Evolutionary conservation across 2,888 invertebrate species (phyloP), one percentile per base, ranked within the genome.

Genomic region (Ametastegia equiseti): DNA sequence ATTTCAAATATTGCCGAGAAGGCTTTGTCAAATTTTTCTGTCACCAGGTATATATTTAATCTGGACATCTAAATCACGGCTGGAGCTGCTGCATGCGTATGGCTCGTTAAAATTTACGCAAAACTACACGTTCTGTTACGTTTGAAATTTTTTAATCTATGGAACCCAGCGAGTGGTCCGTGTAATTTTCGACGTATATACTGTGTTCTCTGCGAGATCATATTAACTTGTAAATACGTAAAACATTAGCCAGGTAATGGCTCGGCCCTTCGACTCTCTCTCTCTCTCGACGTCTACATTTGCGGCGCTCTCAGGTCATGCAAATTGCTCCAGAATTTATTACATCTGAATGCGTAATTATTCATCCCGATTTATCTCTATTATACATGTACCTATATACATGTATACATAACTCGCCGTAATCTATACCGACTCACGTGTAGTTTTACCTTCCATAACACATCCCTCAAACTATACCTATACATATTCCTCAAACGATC

Each of bases 311-410:
- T 27, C 67, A n/a, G 73, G 47, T 80, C 80, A 85, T 87, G 84
- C 86, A 87, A 88, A 88, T 89, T 85, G 84, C 81, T 83, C 81
- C 65, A 30, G 81, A 87, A 88, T 88, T 88, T 88, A 88, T 88
- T 84, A 83, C 86, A 81, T 84, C 84, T 87, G 87, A 88, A 87
- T 87, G 84, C 82, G 83, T 86, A 84, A 87, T 87, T 87, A 86
- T 87, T 85, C 77, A 80, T 75, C 78, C 73, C 84, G 82, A 87
- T 87, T 87, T 84, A 84, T 87, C 86, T 85, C 86, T 85, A 86
- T 88, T 86, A 84, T 6, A 63, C 9, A 57, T 19, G 19, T 13
- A 27, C 3, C 7, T 71, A 71, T 19, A 36, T 19, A 15, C n/a
- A 5, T 60, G 5, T n/a, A 6, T 13, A 13, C 45, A 15, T n/a